Evolutionary conservation across 2,888 invertebrate species (phyloP).

Genomic region (Microctonus aethiopoides): DNA sequence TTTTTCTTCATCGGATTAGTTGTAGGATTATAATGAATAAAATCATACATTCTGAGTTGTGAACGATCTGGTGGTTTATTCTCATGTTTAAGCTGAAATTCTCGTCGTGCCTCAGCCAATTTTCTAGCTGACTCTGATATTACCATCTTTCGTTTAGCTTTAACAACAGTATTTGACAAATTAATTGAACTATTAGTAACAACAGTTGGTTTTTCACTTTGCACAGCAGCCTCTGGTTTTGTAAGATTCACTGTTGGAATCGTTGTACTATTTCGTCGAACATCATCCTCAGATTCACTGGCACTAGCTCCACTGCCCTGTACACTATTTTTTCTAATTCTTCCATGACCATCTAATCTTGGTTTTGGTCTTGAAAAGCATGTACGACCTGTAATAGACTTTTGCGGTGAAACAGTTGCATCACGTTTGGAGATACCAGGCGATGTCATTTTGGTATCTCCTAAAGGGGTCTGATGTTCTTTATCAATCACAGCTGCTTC

Average conservation of each 20-base stretch:
- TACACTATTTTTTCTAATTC: constrained; percentile 72
- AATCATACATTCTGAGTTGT: constrained; percentile 88
- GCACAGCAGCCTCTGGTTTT: background rate
- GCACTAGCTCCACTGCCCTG: constrained; percentile 67
- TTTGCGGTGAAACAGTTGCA: no score
- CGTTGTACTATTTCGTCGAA: constrained; percentile 50
- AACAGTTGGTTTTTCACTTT: background rate
- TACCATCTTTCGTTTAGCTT: constrained; percentile 54
- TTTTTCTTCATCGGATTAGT: constrained; percentile 76
- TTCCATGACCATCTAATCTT: constrained; percentile 69
- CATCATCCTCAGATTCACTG: constrained; percentile 79
- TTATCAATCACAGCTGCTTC: no score
- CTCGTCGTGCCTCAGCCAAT: constrained; percentile 70
- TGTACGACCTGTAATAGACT: no score
- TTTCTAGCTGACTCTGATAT: constrained; percentile 69
- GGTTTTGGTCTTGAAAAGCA: constrained; percentile 77
- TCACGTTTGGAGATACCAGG: no score
- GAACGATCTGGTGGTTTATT: constrained; percentile 73
- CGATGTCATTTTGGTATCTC: no score
- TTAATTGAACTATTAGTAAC: constrained; percentile 27
- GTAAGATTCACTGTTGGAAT: background rate
- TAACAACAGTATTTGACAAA: constrained; percentile 25
- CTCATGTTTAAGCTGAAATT: constrained; percentile 69
- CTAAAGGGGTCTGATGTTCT: no score
- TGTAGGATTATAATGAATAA: constrained; percentile 90